Percentiles rank a stretch among this genome's conserved stretches.
Evolutionary conservation across 2,888 invertebrate genomes (phyloP).

Genomic region (Eueremaeus valkanovi): DNA sequence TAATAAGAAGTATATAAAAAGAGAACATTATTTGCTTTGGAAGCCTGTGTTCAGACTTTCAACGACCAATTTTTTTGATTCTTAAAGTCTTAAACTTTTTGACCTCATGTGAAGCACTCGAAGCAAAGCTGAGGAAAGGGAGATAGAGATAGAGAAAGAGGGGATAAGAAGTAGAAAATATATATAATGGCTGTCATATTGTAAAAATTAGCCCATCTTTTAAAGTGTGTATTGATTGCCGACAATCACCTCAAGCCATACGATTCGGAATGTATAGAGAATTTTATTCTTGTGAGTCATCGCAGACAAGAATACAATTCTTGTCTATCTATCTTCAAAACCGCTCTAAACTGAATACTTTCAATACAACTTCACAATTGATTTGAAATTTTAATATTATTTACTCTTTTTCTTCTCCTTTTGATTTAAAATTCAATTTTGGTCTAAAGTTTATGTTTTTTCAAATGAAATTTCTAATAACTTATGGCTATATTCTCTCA

Average conservation of each 20-base stretch:
- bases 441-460: not conserved
- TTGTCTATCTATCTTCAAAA: not conserved
- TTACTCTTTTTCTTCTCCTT: not conserved
- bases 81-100: not conserved
- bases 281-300: not conserved
- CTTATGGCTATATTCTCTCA: too few species aligned
- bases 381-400: constrained; percentile 11
- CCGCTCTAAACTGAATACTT: not conserved
- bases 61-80: not conserved
- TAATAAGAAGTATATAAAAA: not conserved
- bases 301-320: not conserved
- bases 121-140: not conserved
- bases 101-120: not conserved
- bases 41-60: constrained; percentile 3
- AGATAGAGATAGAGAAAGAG: not conserved
- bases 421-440: not conserved
- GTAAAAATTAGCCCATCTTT: not conserved
- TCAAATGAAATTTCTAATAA: too few species aligned
- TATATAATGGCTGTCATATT: not conserved
- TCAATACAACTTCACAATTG: not conserved
- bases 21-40: not conserved
- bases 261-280: not conserved
- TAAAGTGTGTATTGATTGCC: constrained; percentile 8
- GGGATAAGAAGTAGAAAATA: not conserved
- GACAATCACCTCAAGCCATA: not conserved